These are phyloP conservation scores for Myrmecobius fasciatus DNA, from an alignment of 2,113 vertebrate species.

Conservation along the genomic window DNA sequence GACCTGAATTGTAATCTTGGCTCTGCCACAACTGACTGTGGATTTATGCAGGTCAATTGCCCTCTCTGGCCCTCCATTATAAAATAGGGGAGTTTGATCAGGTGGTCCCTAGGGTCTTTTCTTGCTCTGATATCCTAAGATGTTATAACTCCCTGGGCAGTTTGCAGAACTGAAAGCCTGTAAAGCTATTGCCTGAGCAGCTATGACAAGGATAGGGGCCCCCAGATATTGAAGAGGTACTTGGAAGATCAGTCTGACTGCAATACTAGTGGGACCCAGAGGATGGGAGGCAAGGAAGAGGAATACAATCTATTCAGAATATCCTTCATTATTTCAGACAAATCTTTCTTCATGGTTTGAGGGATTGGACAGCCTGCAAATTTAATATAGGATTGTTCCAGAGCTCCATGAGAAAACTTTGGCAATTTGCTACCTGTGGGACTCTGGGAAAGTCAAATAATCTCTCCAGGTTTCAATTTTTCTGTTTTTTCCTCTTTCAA, in stretches of 20 bases:
- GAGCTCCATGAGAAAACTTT: not conserved
- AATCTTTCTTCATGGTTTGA: not conserved
- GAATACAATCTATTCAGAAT: not conserved
- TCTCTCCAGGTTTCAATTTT: not conserved
- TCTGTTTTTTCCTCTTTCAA: not conserved
- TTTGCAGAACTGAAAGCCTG: not conserved
- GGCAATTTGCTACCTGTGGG: not conserved
- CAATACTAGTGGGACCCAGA: not conserved
- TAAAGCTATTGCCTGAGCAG: not conserved
- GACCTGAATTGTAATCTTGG: not conserved
- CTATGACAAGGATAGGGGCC: not conserved
- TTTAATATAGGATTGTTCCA: not conserved
- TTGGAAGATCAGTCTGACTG: not conserved
- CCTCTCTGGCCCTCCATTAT: not conserved
- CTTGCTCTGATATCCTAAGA: not conserved
- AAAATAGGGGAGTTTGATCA: not conserved
- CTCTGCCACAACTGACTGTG: not conserved
- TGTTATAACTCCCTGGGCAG: not conserved
- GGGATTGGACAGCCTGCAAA: not conserved
- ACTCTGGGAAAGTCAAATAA: not conserved
- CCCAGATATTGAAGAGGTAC: not conserved
- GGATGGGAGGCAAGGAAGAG: not conserved
- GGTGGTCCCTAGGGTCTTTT: not conserved
- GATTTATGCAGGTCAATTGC: not conserved
- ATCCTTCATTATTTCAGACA: not conserved